Evolutionary conservation across 2,797 vertebrate species (phyloP), one percentile per base, ranked within the genome.

Genomic region (Sebastolobus altivelis): DNA sequence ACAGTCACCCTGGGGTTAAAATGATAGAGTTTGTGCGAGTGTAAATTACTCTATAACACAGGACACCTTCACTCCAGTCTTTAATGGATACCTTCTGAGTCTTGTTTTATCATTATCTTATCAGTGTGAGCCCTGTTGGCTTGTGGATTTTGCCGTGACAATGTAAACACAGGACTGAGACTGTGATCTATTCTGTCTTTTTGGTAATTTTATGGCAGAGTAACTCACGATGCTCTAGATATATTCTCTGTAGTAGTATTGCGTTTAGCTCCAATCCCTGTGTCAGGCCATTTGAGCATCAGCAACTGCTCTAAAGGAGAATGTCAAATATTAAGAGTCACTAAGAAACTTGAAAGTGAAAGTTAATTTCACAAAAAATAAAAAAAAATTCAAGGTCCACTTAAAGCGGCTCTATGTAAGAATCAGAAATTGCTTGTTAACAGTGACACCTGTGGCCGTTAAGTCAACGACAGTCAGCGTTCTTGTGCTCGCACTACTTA

Each of bases 1-100:
- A 93, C 91, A 91, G 91, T 92, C 92, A 92, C 91, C 93, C 88
- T 79, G 89, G 86, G 87, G 95, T 93, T 91, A 88, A 94, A 95
- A 95, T 95, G 91, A 95, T 93, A 83, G 93, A 90, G 92, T 93
- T 90, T 89, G 89, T 90, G 75, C 49, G 22, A 86, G 89, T 92
- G 91, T 92, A 94, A 95, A 94, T 95, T 90, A 91, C 93, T 92
- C 70, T 25, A 76, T 90, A 83, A 82, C 81, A 81, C 84, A 75
- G 59, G 79, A 82, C 63, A 43, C 74, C 75, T 70, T 83, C 67
- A 68, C 71, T 78, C 69, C 49, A 7, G 60, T 73, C 76, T 84
- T 87, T 83, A 89, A 82, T 87, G 83, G 87, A 85, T 77, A 72
- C 75, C 75, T 81, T 77, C 67, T 65, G 35, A 16, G 43, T 71